Conservation (phyloP, 2,113 vertebrate species). For the Otis tarda region DNA sequence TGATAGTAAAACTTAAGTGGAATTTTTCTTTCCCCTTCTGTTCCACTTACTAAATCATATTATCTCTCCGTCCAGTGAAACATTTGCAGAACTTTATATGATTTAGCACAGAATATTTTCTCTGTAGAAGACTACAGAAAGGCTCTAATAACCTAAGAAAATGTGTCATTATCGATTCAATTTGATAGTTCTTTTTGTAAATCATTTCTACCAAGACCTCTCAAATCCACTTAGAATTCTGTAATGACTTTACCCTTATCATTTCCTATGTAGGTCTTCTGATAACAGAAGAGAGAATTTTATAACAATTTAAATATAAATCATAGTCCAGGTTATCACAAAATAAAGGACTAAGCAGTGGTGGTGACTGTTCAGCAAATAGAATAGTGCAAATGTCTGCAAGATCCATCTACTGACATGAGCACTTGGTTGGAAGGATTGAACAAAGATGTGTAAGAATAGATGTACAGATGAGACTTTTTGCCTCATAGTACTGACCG, state of each 20-base stretch:
- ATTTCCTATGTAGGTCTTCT: neutral
- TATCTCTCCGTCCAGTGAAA: neutral
- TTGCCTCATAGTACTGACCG: neutral
- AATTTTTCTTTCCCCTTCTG: neutral
- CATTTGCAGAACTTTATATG: neutral
- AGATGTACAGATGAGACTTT: neutral
- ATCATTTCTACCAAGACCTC: neutral
- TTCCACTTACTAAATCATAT: neutral
- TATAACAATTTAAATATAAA: neutral
- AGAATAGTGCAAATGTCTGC: neutral
- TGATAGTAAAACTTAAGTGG: neutral
- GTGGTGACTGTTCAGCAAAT: neutral
- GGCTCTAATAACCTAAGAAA: neutral
- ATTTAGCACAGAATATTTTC: neutral
- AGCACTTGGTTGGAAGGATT: neutral
- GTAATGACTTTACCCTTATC: neutral
- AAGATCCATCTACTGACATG: neutral
- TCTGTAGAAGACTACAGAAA: neutral
- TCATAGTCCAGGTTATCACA: neutral
- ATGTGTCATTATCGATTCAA: neutral
- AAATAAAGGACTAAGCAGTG: neutral
- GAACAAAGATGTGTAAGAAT: neutral
- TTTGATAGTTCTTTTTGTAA: neutral
- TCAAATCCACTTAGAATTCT: slow-evolving; percentile 8
- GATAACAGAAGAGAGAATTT: neutral